Evolutionary conservation across 2,888 invertebrate genomes (phyloP).

Genomic region (Eulithis testata): DNA sequence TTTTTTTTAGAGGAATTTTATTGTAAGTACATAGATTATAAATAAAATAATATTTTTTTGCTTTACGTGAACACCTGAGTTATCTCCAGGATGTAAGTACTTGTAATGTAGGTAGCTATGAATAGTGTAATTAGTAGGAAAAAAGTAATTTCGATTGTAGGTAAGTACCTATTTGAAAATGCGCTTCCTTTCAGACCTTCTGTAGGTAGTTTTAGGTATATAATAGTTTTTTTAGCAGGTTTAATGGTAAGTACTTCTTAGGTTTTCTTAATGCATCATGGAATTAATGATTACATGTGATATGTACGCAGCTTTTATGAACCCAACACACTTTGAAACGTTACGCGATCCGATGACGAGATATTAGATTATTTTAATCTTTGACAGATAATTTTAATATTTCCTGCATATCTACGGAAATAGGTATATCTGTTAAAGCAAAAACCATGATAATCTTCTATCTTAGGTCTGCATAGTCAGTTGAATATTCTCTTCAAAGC

Average conservation of each 20-base stretch:
- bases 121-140: constrained; percentile 10
- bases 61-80: constrained; percentile 21
- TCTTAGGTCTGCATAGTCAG: too few relatives aligned
- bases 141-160: constrained; percentile 1
- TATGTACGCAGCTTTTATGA: neutral
- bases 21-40: neutral
- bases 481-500: too few relatives aligned
- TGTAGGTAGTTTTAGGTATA: constrained; percentile 4
- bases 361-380: too few relatives aligned
- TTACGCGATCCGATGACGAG: neutral
- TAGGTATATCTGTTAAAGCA: too few relatives aligned
- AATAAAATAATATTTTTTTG: constrained; percentile 18
- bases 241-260: constrained; percentile 19
- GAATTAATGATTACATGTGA: neutral
- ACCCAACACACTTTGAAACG: neutral
- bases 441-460: too few relatives aligned
- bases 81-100: constrained; percentile 29
- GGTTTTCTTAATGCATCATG: constrained; percentile 6
- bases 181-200: constrained; percentile 19
- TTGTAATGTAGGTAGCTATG: constrained; percentile 1
- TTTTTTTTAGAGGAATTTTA: too few relatives aligned
- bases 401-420: too few relatives aligned
- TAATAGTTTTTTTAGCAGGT: constrained; percentile 12
- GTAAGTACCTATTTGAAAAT: constrained; percentile 1
- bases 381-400: too few relatives aligned